Evolutionary conservation across 2,797 vertebrate species (phyloP), one percentile per base, ranked within the genome.

Genomic region (Salmo trutta): DNA sequence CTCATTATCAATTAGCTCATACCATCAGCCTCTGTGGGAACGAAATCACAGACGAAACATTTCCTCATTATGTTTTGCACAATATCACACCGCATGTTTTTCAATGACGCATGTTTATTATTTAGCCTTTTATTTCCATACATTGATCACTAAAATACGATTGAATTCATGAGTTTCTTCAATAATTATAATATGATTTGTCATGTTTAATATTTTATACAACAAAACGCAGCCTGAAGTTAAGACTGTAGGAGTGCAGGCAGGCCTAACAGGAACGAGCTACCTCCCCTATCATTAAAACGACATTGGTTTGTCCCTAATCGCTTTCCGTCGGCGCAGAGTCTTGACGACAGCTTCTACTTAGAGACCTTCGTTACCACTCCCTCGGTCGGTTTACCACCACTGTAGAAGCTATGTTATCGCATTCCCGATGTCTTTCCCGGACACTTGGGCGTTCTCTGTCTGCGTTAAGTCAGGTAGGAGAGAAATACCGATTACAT

Each of bases 381-480:
- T 12, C 41, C 12, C 0, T 14, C 14, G 41, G 41, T 47, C 10
- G 41, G 41, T 47, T 47, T 47, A 0, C 10, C 0, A 62, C 62
- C 0, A 27, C 70, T 2, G 5, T 74, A 17, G 62, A 15, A 77
- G 90, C 65, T 64, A 94, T 95, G 95, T 84, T 96, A 36, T 94
- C 93, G 29, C 91, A 91, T 53, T 94, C 93, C 8, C 93, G 93
- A 33, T 93, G 93, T 78, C 82, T 94, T 74, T 93, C 90, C 82
- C 90, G 93, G 91, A 91, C 92, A 19, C 84, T 96, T 19, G 93
- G 93, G 75, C 93, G 95, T 47, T 93, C 94, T 21, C 86, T 96
- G 76, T 91, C 93, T 14, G 93, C 93, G 29, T 88, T 92, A 47
- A 47, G 41, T 47, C 41, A 47, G 41, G 41, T 47, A 47, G 41